Percentiles rank a stretch among this genome's conserved stretches.
phyloP scores from a whole-genome alignment of 2,888 invertebrate species.

The Andrena praecox region DNA sequence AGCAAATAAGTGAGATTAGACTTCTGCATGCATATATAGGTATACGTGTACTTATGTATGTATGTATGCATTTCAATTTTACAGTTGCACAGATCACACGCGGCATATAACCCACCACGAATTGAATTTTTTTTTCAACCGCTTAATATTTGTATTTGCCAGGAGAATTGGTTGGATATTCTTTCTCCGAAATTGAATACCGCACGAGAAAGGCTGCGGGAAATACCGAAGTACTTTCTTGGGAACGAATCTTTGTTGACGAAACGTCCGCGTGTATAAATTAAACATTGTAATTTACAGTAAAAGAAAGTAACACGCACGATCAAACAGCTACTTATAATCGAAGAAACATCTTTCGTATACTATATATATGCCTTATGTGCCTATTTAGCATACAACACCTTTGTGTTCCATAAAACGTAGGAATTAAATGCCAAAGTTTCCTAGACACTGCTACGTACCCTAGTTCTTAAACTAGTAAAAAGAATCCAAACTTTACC shows the following conservation, averaged over 20 bases:
- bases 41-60: not conserved
- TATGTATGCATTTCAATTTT: not conserved
- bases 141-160: conserved; percentile 5
- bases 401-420: not conserved
- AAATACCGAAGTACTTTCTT: conserved; percentile 8
- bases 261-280: conserved; percentile 15
- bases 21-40: not conserved
- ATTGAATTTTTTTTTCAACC: conserved; percentile 19
- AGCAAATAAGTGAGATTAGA: not conserved
- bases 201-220: not conserved
- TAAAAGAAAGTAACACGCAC: not conserved
- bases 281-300: conserved; percentile 42
- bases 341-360: not conserved
- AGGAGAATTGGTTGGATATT: conserved; percentile 1
- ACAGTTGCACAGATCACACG: not conserved
- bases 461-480: conserved; percentile 1
- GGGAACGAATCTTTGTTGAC: not conserved
- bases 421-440: not conserved
- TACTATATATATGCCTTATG: not conserved
- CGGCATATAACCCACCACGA: conserved; percentile 52
- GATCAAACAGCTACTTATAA: not conserved
- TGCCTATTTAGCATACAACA: not conserved
- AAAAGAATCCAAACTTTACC: not conserved
- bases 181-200: conserved; percentile 2
- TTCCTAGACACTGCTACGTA: not conserved